phyloP scores from a whole-genome alignment of 2,888 invertebrate species.

The Mythimna pallens region DNA sequence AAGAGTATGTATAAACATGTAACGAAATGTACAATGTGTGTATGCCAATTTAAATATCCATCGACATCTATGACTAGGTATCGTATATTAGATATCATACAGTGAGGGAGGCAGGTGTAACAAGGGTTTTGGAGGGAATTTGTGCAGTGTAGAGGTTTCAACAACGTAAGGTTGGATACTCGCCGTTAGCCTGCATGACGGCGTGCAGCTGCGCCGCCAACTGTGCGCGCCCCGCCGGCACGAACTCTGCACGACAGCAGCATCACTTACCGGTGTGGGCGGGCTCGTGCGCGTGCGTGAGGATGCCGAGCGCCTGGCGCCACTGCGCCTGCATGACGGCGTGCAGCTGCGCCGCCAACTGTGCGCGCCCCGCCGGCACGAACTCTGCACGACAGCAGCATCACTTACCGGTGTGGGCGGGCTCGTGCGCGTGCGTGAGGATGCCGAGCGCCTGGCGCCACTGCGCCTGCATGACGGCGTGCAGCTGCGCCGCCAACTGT shows the following conservation, averaged over 20 bases:
- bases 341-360: conserved; percentile 94
- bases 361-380: conserved; percentile 89
- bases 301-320: conserved; percentile 59
- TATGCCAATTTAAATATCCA: too few relatives aligned
- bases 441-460: conserved; percentile 19
- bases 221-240: conserved; percentile 90
- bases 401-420: conserved; percentile 12
- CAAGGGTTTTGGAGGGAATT: too few relatives aligned
- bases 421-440: conserved; percentile 81
- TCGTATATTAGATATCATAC: too few relatives aligned
- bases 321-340: conserved; percentile 79
- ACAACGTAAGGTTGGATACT: too few relatives aligned
- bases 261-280: conserved; percentile 9
- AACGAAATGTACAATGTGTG: too few relatives aligned
- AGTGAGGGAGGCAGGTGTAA: too few relatives aligned
- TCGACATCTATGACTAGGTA: too few relatives aligned
- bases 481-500: conserved; percentile 93
- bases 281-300: conserved; percentile 78
- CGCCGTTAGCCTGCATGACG: conserved; percentile 73
- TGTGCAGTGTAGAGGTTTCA: too few relatives aligned
- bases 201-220: conserved; percentile 94
- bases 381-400: conserved; percentile 15
- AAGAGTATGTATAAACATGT: too few relatives aligned
- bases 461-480: conserved; percentile 85
- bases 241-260: conserved; percentile 31